Conservation (phyloP, 2,888 invertebrate species). For the Ormyrus nitidulus region DNA sequence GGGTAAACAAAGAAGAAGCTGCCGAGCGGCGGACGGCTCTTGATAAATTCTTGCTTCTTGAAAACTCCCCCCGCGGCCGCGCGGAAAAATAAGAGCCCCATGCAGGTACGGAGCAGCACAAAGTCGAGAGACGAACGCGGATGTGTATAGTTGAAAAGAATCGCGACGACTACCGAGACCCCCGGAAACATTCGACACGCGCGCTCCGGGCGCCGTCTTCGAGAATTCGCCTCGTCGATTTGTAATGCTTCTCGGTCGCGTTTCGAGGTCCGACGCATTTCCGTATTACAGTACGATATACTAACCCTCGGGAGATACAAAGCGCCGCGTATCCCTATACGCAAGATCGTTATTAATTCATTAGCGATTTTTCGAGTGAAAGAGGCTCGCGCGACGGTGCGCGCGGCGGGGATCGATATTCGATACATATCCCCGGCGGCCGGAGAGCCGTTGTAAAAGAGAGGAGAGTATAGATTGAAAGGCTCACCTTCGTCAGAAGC, state of each 20-base stretch:
- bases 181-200: too few relatives aligned
- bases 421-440: conserved; percentile 46
- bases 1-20: too few relatives aligned
- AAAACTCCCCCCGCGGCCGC: too few relatives aligned
- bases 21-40: too few relatives aligned
- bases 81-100: too few relatives aligned
- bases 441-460: neutral
- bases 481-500: conserved; percentile 72
- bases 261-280: neutral
- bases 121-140: too few relatives aligned
- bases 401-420: conserved; percentile 45
- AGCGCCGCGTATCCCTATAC: neutral
- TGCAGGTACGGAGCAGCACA: too few relatives aligned
- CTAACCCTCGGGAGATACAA: neutral
- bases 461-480: conserved; percentile 30
- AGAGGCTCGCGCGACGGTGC: conserved; percentile 2
- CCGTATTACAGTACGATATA: neutral
- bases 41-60: too few relatives aligned
- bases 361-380: conserved; percentile 53
- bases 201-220: neutral
- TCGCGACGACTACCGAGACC: too few relatives aligned
- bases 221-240: conserved; percentile 18
- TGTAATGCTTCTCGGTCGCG: conserved; percentile 13
- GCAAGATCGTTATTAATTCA: conserved; percentile 53
- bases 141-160: too few relatives aligned